Evolutionary conservation across 2,888 invertebrate genomes (phyloP).

Genomic region (Volucella bombylans): DNA sequence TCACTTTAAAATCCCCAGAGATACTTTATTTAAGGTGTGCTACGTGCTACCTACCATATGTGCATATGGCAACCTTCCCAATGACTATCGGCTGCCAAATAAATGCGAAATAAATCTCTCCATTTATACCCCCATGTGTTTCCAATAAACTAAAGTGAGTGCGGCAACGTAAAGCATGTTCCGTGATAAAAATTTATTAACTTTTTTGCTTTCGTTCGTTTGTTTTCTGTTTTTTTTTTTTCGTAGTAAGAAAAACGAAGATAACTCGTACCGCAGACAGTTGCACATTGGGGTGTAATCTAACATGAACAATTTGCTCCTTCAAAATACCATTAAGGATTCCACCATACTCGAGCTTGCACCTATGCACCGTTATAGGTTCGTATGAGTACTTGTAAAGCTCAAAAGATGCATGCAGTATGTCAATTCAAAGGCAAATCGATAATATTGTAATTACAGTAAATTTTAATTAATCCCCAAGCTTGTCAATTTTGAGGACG

Average conservation of each 20-base stretch:
- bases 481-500: conserved; percentile 32
- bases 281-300: neutral
- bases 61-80: conserved; percentile 36
- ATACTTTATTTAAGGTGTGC: conserved; percentile 43
- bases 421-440: conserved; percentile 37
- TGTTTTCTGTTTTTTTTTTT: neutral
- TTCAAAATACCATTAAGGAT: neutral
- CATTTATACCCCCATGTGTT: conserved; percentile 30
- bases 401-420: neutral
- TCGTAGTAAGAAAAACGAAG: neutral
- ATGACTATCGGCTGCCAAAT: conserved; percentile 49
- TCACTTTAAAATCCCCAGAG: conserved; percentile 38
- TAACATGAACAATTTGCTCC: conserved; percentile 2
- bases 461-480: conserved; percentile 67
- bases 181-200: conserved; percentile 67
- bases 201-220: too few species aligned
- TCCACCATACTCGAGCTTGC: neutral
- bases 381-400: too few species aligned
- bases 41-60: conserved; percentile 10
- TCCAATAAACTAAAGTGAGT: conserved; percentile 50
- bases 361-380: neutral
- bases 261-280: too few species aligned
- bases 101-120: conserved; percentile 19
- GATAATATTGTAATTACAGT: conserved; percentile 68
- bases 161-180: conserved; percentile 55